Conservation (phyloP, 2,797 vertebrate genomes). For the Notamacropus eugenii region DNA sequence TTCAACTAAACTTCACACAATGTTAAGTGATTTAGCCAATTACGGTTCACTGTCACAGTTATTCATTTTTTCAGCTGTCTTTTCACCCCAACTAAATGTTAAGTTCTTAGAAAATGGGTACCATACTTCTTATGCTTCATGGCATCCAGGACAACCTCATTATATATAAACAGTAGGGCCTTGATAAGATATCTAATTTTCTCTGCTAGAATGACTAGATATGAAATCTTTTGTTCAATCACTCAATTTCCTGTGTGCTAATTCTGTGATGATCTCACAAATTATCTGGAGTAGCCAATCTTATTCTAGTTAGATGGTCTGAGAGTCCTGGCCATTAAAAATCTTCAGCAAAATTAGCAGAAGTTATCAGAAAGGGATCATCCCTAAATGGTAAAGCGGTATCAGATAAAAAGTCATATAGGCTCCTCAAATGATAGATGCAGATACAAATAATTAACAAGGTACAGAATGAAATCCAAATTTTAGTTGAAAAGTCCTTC, state of each 20-base stretch:
- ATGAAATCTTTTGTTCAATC: neutral
- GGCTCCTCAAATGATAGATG: neutral
- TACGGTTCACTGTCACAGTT: too few relatives aligned
- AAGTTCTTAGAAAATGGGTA: neutral
- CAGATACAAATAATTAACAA: too few relatives aligned
- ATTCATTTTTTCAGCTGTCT: neutral
- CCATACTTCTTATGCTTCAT: neutral
- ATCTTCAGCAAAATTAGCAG: constrained; percentile 18
- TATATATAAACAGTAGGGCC: neutral
- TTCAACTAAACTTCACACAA: neutral
- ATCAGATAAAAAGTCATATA: neutral
- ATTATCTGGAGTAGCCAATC: constrained; percentile 40
- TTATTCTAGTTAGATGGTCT: constrained; percentile 39
- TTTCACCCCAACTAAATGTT: neutral
- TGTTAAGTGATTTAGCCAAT: neutral
- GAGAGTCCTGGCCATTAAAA: constrained; percentile 38
- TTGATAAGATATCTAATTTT: constrained; percentile 47
- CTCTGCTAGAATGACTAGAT: constrained; percentile 30
- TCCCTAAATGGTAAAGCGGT: neutral
- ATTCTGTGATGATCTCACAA: neutral
- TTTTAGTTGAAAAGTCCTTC: constrained; percentile 16
- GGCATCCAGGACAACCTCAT: neutral
- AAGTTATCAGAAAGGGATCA: neutral
- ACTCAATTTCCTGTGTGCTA: neutral
- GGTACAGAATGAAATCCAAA: neutral